A percentile compares a stretch with the other conserved stretches of the same genome.
phyloP scores from a whole-genome alignment of 2,113 vertebrate genomes.

The Gadus macrocephalus region DNA sequence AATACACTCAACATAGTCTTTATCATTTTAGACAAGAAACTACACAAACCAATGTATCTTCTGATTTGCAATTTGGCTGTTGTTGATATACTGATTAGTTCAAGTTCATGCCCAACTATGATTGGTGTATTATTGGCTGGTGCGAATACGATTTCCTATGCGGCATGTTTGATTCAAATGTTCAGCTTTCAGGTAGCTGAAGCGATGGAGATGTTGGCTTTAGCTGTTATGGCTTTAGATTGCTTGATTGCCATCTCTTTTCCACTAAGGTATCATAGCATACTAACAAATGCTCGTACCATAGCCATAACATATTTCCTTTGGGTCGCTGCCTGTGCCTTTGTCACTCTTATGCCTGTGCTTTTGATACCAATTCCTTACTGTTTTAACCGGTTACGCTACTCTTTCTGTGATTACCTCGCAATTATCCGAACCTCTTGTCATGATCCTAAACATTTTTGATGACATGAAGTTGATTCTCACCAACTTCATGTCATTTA shows the following conservation, averaged over 20 bases:
- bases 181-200: conserved; percentile 16
- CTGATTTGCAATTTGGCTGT: conserved; percentile 47
- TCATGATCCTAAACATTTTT: conserved; percentile 33
- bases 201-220: conserved; percentile 45
- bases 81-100: conserved; percentile 40
- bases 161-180: conserved; percentile 38
- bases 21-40: conserved; percentile 30
- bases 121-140: conserved; percentile 31
- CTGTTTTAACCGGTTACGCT: conserved; percentile 30
- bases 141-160: conserved; percentile 31
- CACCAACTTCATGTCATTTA: too few species aligned
- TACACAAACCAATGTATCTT: conserved; percentile 54
- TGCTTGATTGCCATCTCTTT: conserved; percentile 36
- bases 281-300: conserved; percentile 32
- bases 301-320: conserved; percentile 8
- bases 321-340: conserved; percentile 31
- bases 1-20: conserved; percentile 34
- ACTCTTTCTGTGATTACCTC: conserved; percentile 41
- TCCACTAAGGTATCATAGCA: conserved; percentile 37
- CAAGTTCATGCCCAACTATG: conserved; percentile 36
- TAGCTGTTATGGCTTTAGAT: conserved; percentile 45
- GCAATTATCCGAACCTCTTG: conserved; percentile 34
- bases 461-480: too few species aligned
- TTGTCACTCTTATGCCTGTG: conserved; percentile 8
- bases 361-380: conserved; percentile 25